Evolutionary conservation across 2,797 vertebrate species (phyloP).

Genomic region (Mionectes olivaceus): DNA sequence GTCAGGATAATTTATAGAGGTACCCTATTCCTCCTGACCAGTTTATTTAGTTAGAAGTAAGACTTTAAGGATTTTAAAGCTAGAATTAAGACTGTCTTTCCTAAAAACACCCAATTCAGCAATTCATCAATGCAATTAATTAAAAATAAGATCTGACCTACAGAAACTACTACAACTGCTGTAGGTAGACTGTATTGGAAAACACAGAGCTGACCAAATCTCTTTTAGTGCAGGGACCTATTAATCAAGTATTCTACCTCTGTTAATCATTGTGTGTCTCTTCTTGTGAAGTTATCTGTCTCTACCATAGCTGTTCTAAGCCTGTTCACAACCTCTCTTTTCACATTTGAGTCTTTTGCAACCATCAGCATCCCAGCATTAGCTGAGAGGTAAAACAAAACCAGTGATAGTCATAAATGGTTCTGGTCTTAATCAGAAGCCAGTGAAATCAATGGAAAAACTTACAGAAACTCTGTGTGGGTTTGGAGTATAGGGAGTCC

Average conservation of each 20-base stretch:
- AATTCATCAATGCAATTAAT: conserved; percentile 20
- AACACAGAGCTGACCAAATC: neutral
- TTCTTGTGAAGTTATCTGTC: neutral
- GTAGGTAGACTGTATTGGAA: neutral
- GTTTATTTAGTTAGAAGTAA: conserved; percentile 42
- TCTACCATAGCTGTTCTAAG: neutral
- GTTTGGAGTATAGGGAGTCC: neutral
- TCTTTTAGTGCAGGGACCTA: neutral
- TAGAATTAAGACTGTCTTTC: conserved; percentile 38
- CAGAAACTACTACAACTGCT: neutral
- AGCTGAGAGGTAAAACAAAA: neutral
- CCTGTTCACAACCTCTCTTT: neutral
- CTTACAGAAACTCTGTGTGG: neutral
- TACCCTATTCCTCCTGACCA: neutral
- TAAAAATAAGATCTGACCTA: conserved; percentile 35
- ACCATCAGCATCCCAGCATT: neutral
- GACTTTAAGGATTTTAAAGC: conserved; percentile 8
- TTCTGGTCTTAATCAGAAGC: neutral
- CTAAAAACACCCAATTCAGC: conserved; percentile 24
- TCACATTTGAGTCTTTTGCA: neutral
- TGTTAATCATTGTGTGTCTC: conserved; percentile 20
- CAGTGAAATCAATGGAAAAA: neutral
- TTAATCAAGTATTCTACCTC: neutral
- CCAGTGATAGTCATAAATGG: neutral
- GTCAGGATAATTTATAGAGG: conserved; percentile 64